phyloP scores from a whole-genome alignment of 2,888 invertebrate genomes.

The Isotomurus palustris region DNA sequence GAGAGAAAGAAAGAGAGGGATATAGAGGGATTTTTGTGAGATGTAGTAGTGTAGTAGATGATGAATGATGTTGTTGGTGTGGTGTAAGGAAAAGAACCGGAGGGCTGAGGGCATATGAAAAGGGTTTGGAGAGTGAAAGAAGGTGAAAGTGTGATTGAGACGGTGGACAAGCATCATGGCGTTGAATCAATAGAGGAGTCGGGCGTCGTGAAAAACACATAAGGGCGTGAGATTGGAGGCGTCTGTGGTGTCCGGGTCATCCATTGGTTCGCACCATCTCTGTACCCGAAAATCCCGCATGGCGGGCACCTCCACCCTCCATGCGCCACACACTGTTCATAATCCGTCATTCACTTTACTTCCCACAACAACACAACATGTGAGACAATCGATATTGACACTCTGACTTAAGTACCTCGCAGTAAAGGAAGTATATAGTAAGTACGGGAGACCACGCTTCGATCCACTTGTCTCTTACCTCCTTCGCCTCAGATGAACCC shows the following conservation, averaged over 20 bases:
- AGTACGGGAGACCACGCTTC: too few relatives aligned
- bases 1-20: too few relatives aligned
- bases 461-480: too few relatives aligned
- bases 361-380: neutral
- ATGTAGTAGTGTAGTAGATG: slow-evolving; percentile 3
- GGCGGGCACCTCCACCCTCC: slow-evolving; percentile 44
- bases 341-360: slow-evolving; percentile 25
- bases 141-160: slow-evolving; percentile 3
- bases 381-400: neutral
- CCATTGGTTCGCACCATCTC: slow-evolving; percentile 47
- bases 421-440: too few relatives aligned
- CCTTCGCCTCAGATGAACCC: too few relatives aligned
- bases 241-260: slow-evolving; percentile 47
- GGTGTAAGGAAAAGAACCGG: neutral
- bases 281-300: slow-evolving; percentile 45
- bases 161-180: slow-evolving; percentile 34
- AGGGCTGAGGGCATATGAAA: neutral
- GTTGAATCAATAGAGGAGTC: slow-evolving; percentile 47
- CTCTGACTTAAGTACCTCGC: too few relatives aligned
- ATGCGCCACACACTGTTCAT: slow-evolving; percentile 42
- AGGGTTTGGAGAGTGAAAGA: neutral
- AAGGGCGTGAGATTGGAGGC: slow-evolving; percentile 47
- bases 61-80: slow-evolving; percentile 1
- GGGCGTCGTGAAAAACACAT: slow-evolving; percentile 46
- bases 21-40: too few relatives aligned